Base-by-base conservation (phyloP, 2,797 vertebrate genomes). In the Meda fulgida region DNA sequence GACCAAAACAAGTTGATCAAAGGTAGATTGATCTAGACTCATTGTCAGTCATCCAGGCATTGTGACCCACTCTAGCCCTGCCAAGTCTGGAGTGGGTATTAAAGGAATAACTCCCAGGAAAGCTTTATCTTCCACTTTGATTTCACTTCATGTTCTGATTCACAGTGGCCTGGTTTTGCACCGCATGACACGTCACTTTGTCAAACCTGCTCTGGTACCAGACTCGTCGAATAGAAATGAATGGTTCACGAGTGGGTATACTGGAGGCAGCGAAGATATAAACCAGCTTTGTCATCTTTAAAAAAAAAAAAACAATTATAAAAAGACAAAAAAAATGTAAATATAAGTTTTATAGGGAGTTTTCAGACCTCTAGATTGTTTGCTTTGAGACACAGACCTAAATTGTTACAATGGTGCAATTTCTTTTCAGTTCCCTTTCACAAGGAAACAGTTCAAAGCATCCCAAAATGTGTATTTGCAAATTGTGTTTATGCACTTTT, bases 111-210 rank as follows among this genome's bases (percentile, higher is more conserved):
- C 85, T 83, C 79, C 43, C 29, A 86, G 70, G 79, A 83, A 34
- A 79, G 85, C 79, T 86, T 88, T 78, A 86, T 85, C 79, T 87
- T 80, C 36, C 81, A 66, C 65, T 77, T 66, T 83, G 81, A 85
- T 80, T 48, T 77, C 70, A 51, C 46, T 80, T 60, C 75, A 85
- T 85, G 83, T 85, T 82, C 83, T 86, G 87, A 88, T 80, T 85
- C 82, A 83, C 76, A 78, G 53, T 80, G 83, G 14, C 69, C 69
- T 88, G 86, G 82, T 87, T 73, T 86, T 80, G 79, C 65, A 82
- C 36, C 6, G 55, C 76, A 60, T 84, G 86, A 87, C 72, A 80
- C 34, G 38, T 46, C 71, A 0, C 67, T 87, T 84, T 87, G 85
- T 83, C 80, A 87, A 83, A 87, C 70, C 48, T 66, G 70, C 36